These are phyloP conservation scores for Ormia ochracea DNA, from an alignment of 2,888 invertebrate genomes.

Conservation along the genomic window DNA sequence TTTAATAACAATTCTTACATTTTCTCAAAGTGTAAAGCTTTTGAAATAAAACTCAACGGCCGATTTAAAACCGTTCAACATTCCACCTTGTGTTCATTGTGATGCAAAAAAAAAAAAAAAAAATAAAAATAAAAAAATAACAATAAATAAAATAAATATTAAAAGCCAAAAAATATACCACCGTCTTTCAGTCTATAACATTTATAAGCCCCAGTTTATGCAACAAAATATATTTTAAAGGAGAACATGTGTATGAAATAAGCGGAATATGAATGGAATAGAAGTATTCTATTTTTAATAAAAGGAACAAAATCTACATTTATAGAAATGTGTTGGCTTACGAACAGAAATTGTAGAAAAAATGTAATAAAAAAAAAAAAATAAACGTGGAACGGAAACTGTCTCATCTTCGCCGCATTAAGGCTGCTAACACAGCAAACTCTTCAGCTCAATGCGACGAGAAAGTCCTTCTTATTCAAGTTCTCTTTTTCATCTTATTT, in stretches of 20 bases:
- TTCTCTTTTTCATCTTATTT: conserved; percentile 22
- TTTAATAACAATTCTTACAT: not conserved
- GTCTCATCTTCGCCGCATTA: conserved; percentile 45
- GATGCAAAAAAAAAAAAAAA: no score
- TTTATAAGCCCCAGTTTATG: conserved; percentile 50
- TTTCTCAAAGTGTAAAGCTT: no score
- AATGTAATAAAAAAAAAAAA: conserved; percentile 18
- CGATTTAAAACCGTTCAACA: no score
- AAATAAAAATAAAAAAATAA: no score
- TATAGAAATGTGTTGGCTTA: conserved; percentile 6
- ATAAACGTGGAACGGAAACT: conserved; percentile 45
- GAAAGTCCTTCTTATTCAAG: not conserved
- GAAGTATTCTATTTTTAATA: not conserved
- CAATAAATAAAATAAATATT: no score
- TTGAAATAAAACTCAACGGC: not conserved
- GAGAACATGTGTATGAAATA: conserved; percentile 20
- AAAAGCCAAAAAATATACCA: conserved; percentile 31
- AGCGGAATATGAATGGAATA: conserved; percentile 25
- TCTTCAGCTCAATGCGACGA: conserved; percentile 21
- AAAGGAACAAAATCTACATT: conserved; percentile 1
- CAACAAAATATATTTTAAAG: conserved; percentile 40
- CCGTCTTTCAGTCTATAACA: conserved; percentile 24
- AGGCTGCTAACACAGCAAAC: not conserved
- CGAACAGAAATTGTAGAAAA: conserved; percentile 22
- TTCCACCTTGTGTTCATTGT: not conserved